phyloP scores from a whole-genome alignment of 1,140 invertebrate genomes.

The Whitmania pigra region DNA sequence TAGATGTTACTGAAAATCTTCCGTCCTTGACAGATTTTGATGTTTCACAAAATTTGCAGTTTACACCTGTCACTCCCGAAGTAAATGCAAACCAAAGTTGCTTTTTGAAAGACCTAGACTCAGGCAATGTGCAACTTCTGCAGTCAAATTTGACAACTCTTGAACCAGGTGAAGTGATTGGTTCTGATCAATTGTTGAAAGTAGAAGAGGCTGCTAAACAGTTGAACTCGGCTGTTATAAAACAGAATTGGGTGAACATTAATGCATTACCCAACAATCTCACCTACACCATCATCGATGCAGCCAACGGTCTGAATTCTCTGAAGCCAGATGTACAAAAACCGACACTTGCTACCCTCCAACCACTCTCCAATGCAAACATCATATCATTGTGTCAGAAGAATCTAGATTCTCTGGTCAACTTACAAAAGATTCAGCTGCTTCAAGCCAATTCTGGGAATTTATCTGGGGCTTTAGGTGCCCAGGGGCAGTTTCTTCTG shows the following conservation, averaged over 20 bases:
- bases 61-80: background rate
- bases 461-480: background rate
- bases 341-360: background rate
- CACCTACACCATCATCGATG: constrained; percentile 1
- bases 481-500: background rate
- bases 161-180: constrained; percentile 1
- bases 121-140: constrained; percentile 3
- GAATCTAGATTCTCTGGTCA: background rate
- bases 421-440: constrained; percentile 3
- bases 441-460: constrained; percentile 8
- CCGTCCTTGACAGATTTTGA: constrained; percentile 11
- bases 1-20: constrained; percentile 6
- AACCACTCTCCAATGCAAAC: constrained; percentile 4
- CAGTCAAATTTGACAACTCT: constrained; percentile 3
- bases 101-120: constrained; percentile 1
- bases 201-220: constrained; percentile 1
- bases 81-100: background rate
- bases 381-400: constrained; percentile 12
- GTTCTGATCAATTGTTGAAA: background rate
- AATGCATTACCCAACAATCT: background rate
- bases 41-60: background rate
- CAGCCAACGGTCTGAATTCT: background rate
- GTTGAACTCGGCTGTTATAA: background rate
- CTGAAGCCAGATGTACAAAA: constrained; percentile 1
- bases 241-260: constrained; percentile 6